Evolutionary conservation across 1,140 invertebrate genomes (phyloP), one percentile per base, ranked within the genome.

Genomic region (Odontomachus brunneus): DNA sequence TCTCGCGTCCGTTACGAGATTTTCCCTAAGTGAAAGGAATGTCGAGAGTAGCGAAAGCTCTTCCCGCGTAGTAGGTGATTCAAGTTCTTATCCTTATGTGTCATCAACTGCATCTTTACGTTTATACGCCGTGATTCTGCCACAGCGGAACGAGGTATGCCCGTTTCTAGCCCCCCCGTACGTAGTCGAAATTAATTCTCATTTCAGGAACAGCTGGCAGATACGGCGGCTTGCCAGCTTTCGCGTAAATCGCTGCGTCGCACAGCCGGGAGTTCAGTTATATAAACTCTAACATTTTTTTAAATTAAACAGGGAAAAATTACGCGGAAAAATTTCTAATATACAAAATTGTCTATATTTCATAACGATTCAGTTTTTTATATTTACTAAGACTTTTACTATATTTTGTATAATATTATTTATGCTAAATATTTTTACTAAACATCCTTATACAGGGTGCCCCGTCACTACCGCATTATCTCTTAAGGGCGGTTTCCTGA

Each of bases 121-220:
- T 69, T 59, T 48, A 55, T 29, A 55, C 3, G 17, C 29, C 29
- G 26, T 9, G 49, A 69, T 69, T n/a, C 4, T n/a, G 11, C 15
- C 19, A 5, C 48, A 76, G 3, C 38, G 29, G 24, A 67, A 69
- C 22, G 33, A 33, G 51, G 38, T 44, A 11, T 7, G 38, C 38
- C 3, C 51, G 33, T 80, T 80, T 57, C 63, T 19, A 33, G 11
- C 9, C 44, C n/a, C n/a, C n/a, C n/a, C 33, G 22, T 76, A 55
- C 33, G 29, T 0, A 7, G 14, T 57, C 57, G 17, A 69, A 29
- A 80, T 80, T 80, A 80, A 69, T 69, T 80, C 17, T 57, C 24
- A 48, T 78, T 17, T 44, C 51, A 69, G 33, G 51, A 38, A 29
- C 75, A 78, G 63, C 65, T 80, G 65, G 51, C 38, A 57, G 51